These are phyloP conservation scores for Alviniconcha marisindica DNA, from an alignment of 1,140 invertebrate species.

Conservation along the genomic window DNA sequence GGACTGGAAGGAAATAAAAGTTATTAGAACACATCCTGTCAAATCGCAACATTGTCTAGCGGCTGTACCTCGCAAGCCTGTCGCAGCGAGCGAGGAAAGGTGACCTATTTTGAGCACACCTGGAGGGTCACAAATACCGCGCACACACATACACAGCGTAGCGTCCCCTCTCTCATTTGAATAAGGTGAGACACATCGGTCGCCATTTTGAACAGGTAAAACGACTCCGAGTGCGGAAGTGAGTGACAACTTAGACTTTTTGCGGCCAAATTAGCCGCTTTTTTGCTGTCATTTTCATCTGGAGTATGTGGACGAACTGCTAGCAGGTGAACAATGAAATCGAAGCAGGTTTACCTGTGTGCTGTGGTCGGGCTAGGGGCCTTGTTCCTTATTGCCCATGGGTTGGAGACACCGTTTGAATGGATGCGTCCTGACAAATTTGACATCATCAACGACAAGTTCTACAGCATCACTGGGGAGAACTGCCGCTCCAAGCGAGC, in stretches of 20 bases:
- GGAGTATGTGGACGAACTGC: neutral
- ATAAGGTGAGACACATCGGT: constrained; percentile 49
- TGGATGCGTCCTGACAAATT: constrained; percentile 85
- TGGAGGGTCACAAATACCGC: neutral
- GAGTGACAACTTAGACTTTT: neutral
- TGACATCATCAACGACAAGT: constrained; percentile 89
- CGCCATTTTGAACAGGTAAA: constrained; percentile 56
- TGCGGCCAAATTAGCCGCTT: neutral
- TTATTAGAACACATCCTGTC: neutral
- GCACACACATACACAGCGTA: constrained; percentile 16
- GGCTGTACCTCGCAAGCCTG: neutral
- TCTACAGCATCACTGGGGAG: constrained; percentile 86
- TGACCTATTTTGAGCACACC: constrained; percentile 26
- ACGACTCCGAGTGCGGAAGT: constrained; percentile 26
- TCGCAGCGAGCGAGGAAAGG: neutral
- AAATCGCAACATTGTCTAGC: neutral
- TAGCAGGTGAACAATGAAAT: constrained; percentile 19
- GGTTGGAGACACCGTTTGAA: constrained; percentile 52
- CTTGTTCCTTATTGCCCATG: constrained; percentile 30
- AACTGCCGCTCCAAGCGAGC: constrained; percentile 93
- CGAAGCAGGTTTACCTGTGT: constrained; percentile 13
- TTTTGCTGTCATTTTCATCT: neutral
- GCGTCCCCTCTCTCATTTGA: constrained; percentile 55
- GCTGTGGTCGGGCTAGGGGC: constrained; percentile 39
- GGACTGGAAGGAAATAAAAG: too few species aligned